phyloP scores from a whole-genome alignment of 2,113 vertebrate genomes.

The Phalacrocorax brasilianus region DNA sequence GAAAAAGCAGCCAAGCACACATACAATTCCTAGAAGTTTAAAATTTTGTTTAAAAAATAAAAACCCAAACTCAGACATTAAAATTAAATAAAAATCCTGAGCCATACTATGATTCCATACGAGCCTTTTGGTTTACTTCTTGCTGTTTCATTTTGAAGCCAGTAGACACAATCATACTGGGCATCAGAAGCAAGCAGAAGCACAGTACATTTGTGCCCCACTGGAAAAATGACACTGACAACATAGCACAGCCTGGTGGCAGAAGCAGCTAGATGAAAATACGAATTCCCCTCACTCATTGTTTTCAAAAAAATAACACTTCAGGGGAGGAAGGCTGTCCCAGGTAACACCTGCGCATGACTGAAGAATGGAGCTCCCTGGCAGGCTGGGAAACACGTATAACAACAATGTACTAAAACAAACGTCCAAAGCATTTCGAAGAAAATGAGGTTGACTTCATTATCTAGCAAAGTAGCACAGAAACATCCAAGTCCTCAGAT shows the following conservation, averaged over 20 bases:
- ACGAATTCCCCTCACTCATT: accelerated
- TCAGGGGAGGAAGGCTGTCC: neutral
- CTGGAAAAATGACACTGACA: neutral
- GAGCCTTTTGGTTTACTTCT: neutral
- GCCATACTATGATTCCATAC: neutral
- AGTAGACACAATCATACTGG: neutral
- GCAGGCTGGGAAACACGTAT: neutral
- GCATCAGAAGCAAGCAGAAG: neutral
- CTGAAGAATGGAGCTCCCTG: neutral
- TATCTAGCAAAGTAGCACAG: neutral
- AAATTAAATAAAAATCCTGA: neutral
- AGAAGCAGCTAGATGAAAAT: neutral
- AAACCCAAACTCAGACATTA: neutral
- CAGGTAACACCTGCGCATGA: neutral
- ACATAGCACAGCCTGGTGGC: neutral
- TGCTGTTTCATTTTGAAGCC: neutral
- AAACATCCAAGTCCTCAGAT: neutral
- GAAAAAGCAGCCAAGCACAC: neutral
- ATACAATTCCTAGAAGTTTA: neutral
- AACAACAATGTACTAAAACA: neutral
- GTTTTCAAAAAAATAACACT: neutral
- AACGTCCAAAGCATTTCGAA: neutral
- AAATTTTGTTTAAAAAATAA: neutral
- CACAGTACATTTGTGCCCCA: neutral
- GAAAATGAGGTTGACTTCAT: neutral